Percentiles rank a stretch among this genome's conserved stretches.
Conservation (phyloP, 2,888 invertebrate species). For the Apotomis betuletana region DNA sequence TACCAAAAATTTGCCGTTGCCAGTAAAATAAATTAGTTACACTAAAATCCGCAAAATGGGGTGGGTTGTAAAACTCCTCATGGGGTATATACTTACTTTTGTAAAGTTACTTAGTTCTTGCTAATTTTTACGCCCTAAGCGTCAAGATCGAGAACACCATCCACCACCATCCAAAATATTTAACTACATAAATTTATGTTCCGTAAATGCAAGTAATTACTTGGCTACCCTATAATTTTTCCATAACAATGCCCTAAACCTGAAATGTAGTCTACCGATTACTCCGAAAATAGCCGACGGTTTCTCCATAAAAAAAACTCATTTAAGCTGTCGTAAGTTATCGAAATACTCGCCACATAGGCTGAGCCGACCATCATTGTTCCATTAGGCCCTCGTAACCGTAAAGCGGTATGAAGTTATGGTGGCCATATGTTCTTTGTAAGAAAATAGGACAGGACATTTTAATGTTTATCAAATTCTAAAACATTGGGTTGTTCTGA, state of each 20-base stretch:
- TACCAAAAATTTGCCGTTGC: no score
- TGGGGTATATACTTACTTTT: no score
- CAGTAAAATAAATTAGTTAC: no score
- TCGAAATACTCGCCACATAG: constrained; percentile 20
- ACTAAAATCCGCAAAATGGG: no score
- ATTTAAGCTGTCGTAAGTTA: constrained; percentile 25
- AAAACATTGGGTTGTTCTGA: no score
- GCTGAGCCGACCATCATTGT: constrained; percentile 15
- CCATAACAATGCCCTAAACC: neutral
- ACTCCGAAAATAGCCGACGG: neutral
- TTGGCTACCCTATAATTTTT: neutral
- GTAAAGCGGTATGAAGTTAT: constrained; percentile 12
- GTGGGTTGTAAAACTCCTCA: no score
- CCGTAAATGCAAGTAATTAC: neutral
- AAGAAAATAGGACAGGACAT: neutral
- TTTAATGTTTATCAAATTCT: neutral
- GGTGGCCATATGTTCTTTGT: neutral
- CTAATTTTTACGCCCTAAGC: no score
- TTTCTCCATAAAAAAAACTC: neutral
- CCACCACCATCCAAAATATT: no score
- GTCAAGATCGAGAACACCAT: no score
- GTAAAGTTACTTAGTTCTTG: no score
- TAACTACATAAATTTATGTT: no score
- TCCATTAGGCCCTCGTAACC: constrained; percentile 26
- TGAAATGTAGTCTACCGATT: neutral